Base-by-base conservation (phyloP, 2,888 invertebrate genomes). In the Agonopterix alstromeriana region DNA sequence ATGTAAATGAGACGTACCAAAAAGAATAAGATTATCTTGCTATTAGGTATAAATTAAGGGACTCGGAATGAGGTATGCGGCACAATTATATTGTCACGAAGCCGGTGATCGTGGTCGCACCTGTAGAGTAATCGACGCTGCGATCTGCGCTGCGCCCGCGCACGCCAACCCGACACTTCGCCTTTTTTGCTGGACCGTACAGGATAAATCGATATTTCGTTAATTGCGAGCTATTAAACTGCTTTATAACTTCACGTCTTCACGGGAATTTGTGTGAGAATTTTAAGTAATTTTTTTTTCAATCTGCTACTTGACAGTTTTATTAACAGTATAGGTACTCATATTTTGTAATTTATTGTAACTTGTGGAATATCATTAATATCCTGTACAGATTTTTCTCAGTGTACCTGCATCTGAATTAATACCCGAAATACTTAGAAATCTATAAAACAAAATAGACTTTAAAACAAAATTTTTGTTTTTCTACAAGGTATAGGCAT, bases 11-110 rank as follows among this genome's bases (percentile, higher is more conserved):
- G 85, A 82, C 82, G 77, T 77, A 77, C 69, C 70, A 27, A 78
- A 82, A 83, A 82, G 77, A 77, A 75, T 72, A 72, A 79, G 84
- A 85, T 86, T 77, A 86, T 86, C 84, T 84, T 70, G 71, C 82
- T 82, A 86, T 85, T 86, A 86, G 82, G 85, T 84, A 83, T 86
- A 85, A 86, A 85, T 86, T 82, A 83, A 84, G 79, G 80, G 68
- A 68, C 67, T 64, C 52, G 71, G 77, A 79, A 78, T 82, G 81
- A 78, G 77, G 79, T 73, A 78, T 80, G 81, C 80, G 71, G 75
- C 74, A 83, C 84, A 87, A 87, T 87, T 87, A 87, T 85, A 84
- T 82, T 85, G 86, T 87, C 86, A 86, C 84, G 85, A 85, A 78
- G 73, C 73, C 27, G 60, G 52, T 48, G 49, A 45, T 72, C 59